Base-by-base conservation (phyloP, 2,797 vertebrate genomes). In the Anolis apletophallus region DNA sequence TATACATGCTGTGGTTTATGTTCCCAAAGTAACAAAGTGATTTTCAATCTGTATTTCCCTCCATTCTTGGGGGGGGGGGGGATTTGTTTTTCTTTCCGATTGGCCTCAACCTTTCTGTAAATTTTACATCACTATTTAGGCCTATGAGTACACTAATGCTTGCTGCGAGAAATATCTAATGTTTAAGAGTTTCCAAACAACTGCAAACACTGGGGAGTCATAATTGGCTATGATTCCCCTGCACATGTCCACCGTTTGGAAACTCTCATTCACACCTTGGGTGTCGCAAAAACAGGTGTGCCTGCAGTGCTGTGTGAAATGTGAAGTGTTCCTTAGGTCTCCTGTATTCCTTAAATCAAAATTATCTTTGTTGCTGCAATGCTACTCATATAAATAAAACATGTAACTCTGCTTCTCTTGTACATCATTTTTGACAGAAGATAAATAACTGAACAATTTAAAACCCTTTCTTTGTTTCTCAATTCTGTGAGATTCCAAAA, bases 291-390 rank as follows among this genome's bases (percentile, higher is more conserved):
- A 46, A 36, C 52, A 34, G 21, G 59, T 74, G 46, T 73, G 59
- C 64, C 36, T 50, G 10, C 50, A 68, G 17, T 52, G 46, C 46
- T 61, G 19, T 71, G 9, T 14, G 9, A 69, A 68, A 64, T 52
- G 3, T n/a, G 23, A 72, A 71, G 88, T 83, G 32, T 57, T 78
- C 85, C 32, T 85, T 0, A 68, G 79, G 5, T 86, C 73, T 75
- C 68, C 13, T 68, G 26, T 71, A 77, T 11, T 68, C 29, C 75
- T 83, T 80, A 91, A 87, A 68, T 81, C 8, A 32, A 46, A 40
- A 74, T 78, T 0, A 11, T 80, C 69, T 6, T 85, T 2, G 8
- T 29, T 83, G 34, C 29, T 72, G 75, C 23, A 57, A 21, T 75
- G 68, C 0, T 55, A 5, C 69, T 79, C 29, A 34, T 84, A 9